Evolutionary conservation across 2,888 invertebrate genomes (phyloP), one percentile per base, ranked within the genome.

Genomic region (Andrena praecox): DNA sequence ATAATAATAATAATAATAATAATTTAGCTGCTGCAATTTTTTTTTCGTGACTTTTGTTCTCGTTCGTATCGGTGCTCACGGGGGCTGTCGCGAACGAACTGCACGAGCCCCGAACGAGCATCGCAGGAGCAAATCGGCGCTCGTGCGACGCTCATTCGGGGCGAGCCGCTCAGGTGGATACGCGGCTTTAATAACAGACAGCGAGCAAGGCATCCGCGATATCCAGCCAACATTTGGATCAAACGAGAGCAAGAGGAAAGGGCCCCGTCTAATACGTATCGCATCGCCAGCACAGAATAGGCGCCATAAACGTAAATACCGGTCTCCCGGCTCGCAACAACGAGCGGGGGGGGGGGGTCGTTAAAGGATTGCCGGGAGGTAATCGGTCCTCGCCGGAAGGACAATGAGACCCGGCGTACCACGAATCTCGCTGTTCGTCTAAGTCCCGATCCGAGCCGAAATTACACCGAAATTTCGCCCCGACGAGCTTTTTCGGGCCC

Each of bases 361-460:
- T 80, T 77, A 66, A 78, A 73, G 71, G 59, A 71, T 78, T 35
- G 67, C 75, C 64, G 66, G 62, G 20, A 75, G 75, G 67, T 79
- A 70, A 67, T 50, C 64, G 64, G 24, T 63, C 62, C 66, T 71
- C 12, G 80, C 56, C 74, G 48, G 66, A 62, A 64, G 75, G 80
- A 87, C 78, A 72, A 35, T 64, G 70, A 80, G 72, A 72, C 63
- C 59, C 66, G 59, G 56, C 54, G 64, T 68, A 35, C 77, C 71
- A 63, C 33, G 72, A 77, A 79, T 78, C 56, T 66, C 72, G 27
- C 42, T n/a, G 48, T 48, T 50, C 42, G 60, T 62, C 69, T 54
- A 70, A 77, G 64, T 63, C 50, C 60, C 66, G 71, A 35, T 63
- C n/a, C 59, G 0, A 56, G 56, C 20, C 42, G 42, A 79, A 66